Base-by-base conservation (phyloP, 2,113 vertebrate species). In the Gavia stellata region DNA sequence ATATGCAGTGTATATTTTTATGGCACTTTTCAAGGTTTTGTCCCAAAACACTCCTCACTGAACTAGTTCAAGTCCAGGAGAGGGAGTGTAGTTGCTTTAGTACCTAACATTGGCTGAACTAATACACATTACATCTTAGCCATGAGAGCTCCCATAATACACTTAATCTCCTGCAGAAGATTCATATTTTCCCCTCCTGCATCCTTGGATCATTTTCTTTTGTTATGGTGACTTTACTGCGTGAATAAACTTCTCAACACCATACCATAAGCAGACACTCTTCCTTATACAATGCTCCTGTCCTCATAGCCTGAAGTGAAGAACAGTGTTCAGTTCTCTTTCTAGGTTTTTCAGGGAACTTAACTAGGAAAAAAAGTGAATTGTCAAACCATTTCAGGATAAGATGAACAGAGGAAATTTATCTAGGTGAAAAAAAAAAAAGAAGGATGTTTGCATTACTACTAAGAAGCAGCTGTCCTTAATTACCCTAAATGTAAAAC, bases 301-400 rank as follows among this genome's bases (percentile, higher is more conserved):
- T 14, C 12, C 34, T 8, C 36, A 18, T 4, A 72, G 47, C n/a
- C 33, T 56, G 29, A 52, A 36, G 45, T 50, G 25, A 55, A 36
- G 23, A 42, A 20, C 0, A 0, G 1, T 3, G 40, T 42, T 50
- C 6, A 5, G 18, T 42, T 70, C 12, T 45, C 24, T 24, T 34
- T 83, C 71, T 5, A 16, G 21, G 4, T 4, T 81, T 89, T 68
- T 44, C 14, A 33, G 17, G 38, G 42, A 74, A 65, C 14, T 62
- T n/a, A 36, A 45, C n/a, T 16, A 29, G 19, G 14, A 18, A 53
- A 66, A 24, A 26, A 23, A n/a, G 3, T 1, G 2, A 62, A 34
- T 38, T 61, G 9, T 33, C 15, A 65, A 72, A 78, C 26, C 78
- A 7, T 68, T 70, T 70, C 53, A 65, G 36, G n/a, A 24, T 53